Percentiles rank a stretch among this genome's conserved stretches.
Evolutionary conservation across 2,888 invertebrate genomes (phyloP).

Genomic region (Thecophora atra): DNA sequence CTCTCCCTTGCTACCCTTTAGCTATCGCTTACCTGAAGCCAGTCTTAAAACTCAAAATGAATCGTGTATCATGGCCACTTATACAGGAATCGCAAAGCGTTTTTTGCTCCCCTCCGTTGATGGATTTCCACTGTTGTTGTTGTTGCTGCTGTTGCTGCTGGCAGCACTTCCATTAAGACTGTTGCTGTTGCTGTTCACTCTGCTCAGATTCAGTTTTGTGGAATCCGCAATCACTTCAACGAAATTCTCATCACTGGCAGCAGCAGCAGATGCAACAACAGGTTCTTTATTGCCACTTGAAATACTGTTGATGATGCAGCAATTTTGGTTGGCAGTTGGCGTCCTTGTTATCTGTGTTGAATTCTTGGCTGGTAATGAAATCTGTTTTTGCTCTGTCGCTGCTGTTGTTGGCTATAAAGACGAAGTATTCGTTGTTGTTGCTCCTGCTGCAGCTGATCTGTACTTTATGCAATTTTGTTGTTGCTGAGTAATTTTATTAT

Average conservation of each 20-base stretch:
- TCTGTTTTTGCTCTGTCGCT: slow-evolving; percentile 45
- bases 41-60: not conserved
- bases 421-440: slow-evolving; percentile 43
- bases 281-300: slow-evolving; percentile 19
- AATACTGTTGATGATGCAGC: slow-evolving; percentile 15
- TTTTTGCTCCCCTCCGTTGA: slow-evolving; percentile 48
- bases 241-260: not conserved
- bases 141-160: slow-evolving; percentile 36
- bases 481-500: slow-evolving; percentile 64
- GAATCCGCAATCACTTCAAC: not conserved
- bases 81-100: slow-evolving; percentile 62
- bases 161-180: slow-evolving; percentile 29
- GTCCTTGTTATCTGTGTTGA: not conserved
- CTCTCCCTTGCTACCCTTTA: too few relatives aligned
- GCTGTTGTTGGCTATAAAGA: slow-evolving; percentile 64
- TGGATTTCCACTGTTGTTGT: slow-evolving; percentile 32
- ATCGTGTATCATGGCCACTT: slow-evolving; percentile 34
- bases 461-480: slow-evolving; percentile 50
- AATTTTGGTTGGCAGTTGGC: slow-evolving; percentile 17
- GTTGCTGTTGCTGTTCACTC: slow-evolving; percentile 22
- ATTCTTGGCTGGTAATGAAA: slow-evolving; percentile 36
- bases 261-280: slow-evolving; percentile 47
- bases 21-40: not conserved
- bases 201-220: slow-evolving; percentile 31
- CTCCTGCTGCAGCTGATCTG: slow-evolving; percentile 43